Evolutionary conservation across 2,888 invertebrate genomes (phyloP), one percentile per base, ranked within the genome.

Genomic region (Drosophila affinis): DNA sequence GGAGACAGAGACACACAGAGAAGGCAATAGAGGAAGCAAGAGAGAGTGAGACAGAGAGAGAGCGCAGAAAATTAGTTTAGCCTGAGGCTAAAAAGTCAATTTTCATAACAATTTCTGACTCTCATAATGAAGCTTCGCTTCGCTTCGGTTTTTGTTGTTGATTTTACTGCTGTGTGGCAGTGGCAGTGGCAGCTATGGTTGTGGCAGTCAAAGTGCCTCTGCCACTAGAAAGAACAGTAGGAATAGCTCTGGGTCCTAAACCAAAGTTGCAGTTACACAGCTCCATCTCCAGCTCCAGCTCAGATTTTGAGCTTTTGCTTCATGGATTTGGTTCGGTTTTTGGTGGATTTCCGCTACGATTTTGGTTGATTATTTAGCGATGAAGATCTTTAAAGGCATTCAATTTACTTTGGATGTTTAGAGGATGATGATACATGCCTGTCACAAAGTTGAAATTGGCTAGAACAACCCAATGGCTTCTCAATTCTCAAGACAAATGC

Each of bases 51-150:
- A 24, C 39, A 44, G 48, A 61, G 53, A 49, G 62, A 61, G 55
- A 69, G 49, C 59, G 70, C 61, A 73, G 75, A 71, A 85, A 85
- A 87, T 87, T 83, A 85, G 83, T 87, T 85, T 86, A 59, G 86
- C 85, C 53, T 61, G 75, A 60, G 81, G 85, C 81, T 51, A 78
- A 76, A 76, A 87, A 84, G 74, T 85, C 84, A 85, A 85, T 85
- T 85, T 81, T 85, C 87, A 85, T 87, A 85, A 87, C 87, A 81
- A 87, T 87, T 81, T 87, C 82, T 74, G 71, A 73, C 72, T 87
- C 77, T 57, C 75, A 83, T 86, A 82, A 82, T 82, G 86, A 82
- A 86, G 24, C 24, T 24, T 24, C 24, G 24, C 24, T 24, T 24
- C 24, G 84, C 87, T 56, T 58, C 72, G 46, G 78, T 82, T 72